These are phyloP conservation scores for Ricordea florida DNA, from an alignment of 92 coral and sea anemone species.

Conservation along the genomic window DNA sequence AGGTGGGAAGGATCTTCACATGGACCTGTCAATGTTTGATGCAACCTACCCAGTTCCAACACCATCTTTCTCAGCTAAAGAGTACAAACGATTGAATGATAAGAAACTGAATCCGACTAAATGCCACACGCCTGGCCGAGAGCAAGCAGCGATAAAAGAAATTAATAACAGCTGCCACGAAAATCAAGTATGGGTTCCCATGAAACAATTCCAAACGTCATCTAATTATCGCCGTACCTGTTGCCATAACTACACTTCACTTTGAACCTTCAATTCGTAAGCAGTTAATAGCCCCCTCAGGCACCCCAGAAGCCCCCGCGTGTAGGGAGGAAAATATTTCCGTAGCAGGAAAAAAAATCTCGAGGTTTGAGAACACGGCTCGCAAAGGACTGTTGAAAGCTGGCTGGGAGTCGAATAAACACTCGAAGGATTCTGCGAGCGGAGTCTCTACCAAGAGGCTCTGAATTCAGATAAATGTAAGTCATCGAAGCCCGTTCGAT, in stretches of 20 bases:
- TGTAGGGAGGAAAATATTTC: no score
- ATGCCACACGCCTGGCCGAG: not conserved
- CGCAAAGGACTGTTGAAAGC: no score
- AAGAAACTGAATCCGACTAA: not conserved
- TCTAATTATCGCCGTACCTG: not conserved
- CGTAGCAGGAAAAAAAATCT: no score
- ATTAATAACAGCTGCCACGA: not conserved
- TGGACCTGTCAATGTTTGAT: constrained; percentile 71
- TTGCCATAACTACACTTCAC: not conserved
- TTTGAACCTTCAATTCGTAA: no score
- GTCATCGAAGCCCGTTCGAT: no score
- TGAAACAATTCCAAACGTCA: not conserved
- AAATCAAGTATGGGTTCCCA: constrained; percentile 16
- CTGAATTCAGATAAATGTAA: no score
- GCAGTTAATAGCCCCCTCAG: no score
- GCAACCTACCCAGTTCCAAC: constrained; percentile 34
- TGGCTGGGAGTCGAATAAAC: no score
- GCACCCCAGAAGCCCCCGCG: no score
- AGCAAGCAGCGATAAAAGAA: not conserved
- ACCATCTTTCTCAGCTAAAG: constrained; percentile 52
- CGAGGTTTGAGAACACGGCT: no score
- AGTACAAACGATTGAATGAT: constrained; percentile 5
- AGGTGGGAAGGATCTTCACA: constrained; percentile 20
- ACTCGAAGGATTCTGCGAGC: no score
- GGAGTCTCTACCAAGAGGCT: no score